Evolutionary conservation across 1,140 invertebrate genomes (phyloP), one percentile per base, ranked within the genome.

Genomic region (Bombus superbus): DNA sequence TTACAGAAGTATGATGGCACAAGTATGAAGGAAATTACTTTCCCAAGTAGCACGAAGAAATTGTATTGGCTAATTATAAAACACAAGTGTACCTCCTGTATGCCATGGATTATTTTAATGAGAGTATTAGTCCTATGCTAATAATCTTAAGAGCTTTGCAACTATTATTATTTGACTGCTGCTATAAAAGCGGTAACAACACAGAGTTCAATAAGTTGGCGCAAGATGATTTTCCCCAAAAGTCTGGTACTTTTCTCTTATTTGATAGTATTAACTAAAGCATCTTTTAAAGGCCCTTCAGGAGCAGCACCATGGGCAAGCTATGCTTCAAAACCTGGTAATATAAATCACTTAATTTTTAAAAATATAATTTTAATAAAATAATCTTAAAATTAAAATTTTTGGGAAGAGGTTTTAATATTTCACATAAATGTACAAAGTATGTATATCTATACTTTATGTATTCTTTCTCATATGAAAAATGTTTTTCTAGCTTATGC

Each of bases 51-150:
- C 64, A 81, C 47, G 57, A 76, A 35, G 47, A 82, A 90, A 92
- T 88, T 75, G 40, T 62, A 87, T 88, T 83, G 28, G 47, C n/a
- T 90, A 86, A 79, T 77, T 79, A 87, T 94, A 93, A 93, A 92
- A 91, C 87, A 47, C 93, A 94, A 90, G 87, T 94, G 93, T 28
- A 85, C 44, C 83, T 72, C 87, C 73, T 88, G 83, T 64, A 83
- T 83, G 53, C 35, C 35, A 75, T 83, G 91, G 92, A 94, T 94
- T 93, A 94, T 92, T 92, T 88, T 92, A 93, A 93, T 94, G 69
- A 93, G 83, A 79, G 59, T 81, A 71, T 89, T 78, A 82, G 47
- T 78, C 32, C 68, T 15, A 83, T 80, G 35, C 18, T 32, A 75
- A 35, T 91, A 88, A 90, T 92, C 85, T 87, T 76, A 66, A 66